Percentiles rank a stretch among this genome's conserved stretches.
Evolutionary conservation across 1,140 invertebrate species (phyloP).

Genomic region (Drosophila fuyamai): DNA sequence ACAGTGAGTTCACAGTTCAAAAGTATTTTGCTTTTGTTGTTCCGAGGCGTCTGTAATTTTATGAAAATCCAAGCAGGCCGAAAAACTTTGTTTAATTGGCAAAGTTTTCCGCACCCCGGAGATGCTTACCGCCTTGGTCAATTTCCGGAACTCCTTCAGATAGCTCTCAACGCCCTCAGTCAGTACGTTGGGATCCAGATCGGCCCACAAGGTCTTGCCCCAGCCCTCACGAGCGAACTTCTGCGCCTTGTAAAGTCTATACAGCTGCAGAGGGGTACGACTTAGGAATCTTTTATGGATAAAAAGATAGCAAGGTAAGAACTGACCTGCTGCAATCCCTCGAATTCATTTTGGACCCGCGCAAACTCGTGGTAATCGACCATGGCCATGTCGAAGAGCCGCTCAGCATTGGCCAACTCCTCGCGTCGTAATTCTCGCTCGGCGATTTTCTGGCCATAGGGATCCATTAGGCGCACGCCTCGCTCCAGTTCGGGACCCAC

Average conservation of each 20-base stretch:
- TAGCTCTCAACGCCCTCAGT: constrained; percentile 94
- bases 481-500: constrained; percentile 91
- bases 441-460: constrained; percentile 89
- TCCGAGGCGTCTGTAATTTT: constrained; percentile 63
- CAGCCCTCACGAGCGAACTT: constrained; percentile 91
- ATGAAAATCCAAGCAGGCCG: constrained; percentile 62
- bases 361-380: constrained; percentile 92
- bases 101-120: constrained; percentile 53
- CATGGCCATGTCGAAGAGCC: constrained; percentile 93
- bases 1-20: constrained; percentile 39
- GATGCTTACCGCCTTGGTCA: constrained; percentile 85
- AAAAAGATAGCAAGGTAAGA: too few species aligned
- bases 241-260: constrained; percentile 92
- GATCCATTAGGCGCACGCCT: constrained; percentile 89
- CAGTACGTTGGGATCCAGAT: constrained; percentile 92
- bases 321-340: constrained; percentile 87
- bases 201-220: constrained; percentile 94
- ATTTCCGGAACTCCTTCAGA: constrained; percentile 90
- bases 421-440: constrained; percentile 88
- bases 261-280: constrained; percentile 85
- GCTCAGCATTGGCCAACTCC: constrained; percentile 91
- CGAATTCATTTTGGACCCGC: constrained; percentile 90
- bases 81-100: constrained; percentile 76
- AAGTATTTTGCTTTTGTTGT: constrained; percentile 66
- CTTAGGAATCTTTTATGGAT: background rate